Evolutionary conservation across 2,113 vertebrate species (phyloP).

Genomic region (Datnioides undecimradiatus): DNA sequence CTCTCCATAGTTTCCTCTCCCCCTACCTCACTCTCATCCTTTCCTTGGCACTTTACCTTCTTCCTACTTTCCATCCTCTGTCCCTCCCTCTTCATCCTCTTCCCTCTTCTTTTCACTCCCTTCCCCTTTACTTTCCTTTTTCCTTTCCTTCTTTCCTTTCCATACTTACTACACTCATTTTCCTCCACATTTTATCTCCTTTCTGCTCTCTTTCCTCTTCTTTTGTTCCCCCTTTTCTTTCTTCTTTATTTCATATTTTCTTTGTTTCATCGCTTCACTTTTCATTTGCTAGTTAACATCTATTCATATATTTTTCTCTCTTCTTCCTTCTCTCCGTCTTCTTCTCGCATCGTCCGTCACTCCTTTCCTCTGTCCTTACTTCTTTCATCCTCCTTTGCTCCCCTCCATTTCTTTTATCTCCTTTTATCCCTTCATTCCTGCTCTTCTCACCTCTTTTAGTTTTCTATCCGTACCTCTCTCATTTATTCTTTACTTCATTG

Average conservation of each 20-base stretch:
- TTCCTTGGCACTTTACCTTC: neutral
- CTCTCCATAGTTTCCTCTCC: neutral
- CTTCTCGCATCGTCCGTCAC: neutral
- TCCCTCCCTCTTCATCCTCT: neutral
- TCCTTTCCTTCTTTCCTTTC: neutral
- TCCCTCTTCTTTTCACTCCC: neutral
- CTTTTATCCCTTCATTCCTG: neutral
- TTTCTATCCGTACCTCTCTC: neutral
- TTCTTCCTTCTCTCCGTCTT: no score
- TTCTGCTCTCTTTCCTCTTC: neutral
- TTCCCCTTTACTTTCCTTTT: neutral
- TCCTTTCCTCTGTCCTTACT: neutral
- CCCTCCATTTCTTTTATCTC: no score
- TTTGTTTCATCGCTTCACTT: no score
- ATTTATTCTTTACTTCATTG: neutral
- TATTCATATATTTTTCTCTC: neutral
- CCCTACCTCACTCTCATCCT: neutral
- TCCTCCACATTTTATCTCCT: neutral
- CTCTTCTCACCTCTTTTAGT: neutral
- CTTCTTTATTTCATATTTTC: neutral
- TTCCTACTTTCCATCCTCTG: no score
- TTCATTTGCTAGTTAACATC: no score
- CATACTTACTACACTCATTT: no score
- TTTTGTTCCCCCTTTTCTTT: neutral
- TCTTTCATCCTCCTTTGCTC: no score